These are phyloP conservation scores for Sceloporus tristichus DNA, from an alignment of 2,113 vertebrate species.

Conservation along the genomic window DNA sequence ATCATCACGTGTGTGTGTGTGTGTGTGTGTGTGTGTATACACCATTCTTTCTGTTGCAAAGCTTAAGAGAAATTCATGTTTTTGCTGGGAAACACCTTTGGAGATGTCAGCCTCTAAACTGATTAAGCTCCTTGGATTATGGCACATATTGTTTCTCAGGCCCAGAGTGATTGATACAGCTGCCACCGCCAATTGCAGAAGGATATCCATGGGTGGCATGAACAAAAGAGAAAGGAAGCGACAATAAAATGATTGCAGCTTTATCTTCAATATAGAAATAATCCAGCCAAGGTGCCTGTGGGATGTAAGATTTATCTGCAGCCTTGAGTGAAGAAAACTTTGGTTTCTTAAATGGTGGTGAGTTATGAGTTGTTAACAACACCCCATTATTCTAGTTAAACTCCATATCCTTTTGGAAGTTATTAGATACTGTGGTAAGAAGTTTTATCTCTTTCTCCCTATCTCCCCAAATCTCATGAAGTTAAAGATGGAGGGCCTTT, in stretches of 20 bases:
- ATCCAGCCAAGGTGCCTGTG: background rate
- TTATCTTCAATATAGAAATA: conserved; percentile 6
- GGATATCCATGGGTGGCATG: background rate
- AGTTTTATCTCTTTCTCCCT: background rate
- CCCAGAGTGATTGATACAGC: background rate
- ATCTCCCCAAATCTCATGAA: background rate
- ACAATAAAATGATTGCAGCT: conserved; percentile 15
- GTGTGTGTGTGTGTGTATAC: too few relatives aligned
- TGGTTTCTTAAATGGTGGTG: background rate
- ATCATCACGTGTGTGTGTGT: background rate
- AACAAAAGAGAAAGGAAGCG: background rate
- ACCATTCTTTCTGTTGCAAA: background rate
- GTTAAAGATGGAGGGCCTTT: background rate
- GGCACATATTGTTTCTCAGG: background rate
- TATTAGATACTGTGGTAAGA: background rate
- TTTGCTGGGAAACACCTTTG: background rate
- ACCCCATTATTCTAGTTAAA: background rate
- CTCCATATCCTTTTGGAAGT: background rate
- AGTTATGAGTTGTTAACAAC: background rate
- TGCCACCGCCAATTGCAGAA: background rate
- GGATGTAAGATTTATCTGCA: background rate
- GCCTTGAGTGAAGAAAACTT: background rate
- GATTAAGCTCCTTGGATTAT: background rate
- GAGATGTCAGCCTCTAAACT: background rate
- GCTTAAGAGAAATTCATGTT: conserved; percentile 1